These are phyloP conservation scores for Carettochelys insculpta DNA, from an alignment of 2,113 vertebrate genomes.

Conservation along the genomic window DNA sequence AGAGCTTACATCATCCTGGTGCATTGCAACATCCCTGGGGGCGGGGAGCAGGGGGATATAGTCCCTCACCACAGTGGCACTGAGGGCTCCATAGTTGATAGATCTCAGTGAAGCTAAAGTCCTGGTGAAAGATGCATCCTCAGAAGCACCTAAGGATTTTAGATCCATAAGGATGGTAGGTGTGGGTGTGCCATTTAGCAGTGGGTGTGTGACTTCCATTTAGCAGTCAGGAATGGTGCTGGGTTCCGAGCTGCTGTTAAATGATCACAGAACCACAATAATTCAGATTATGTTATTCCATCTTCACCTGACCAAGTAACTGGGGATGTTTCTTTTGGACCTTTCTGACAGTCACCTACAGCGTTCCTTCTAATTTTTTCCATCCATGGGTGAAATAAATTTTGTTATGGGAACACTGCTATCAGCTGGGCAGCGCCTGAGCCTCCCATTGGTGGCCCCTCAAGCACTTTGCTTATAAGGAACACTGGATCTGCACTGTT, in stretches of 20 bases:
- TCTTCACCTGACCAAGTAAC: not conserved
- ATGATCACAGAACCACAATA: fast-evolving
- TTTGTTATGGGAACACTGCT: too few species aligned
- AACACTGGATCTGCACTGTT: not conserved
- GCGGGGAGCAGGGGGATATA: not conserved
- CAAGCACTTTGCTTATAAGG: too few species aligned
- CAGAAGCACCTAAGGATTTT: not conserved
- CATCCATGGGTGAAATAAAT: too few species aligned
- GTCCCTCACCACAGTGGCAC: fast-evolving
- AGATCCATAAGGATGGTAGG: too few species aligned
- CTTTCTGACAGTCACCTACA: not conserved
- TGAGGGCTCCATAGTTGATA: fast-evolving
- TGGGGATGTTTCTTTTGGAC: not conserved
- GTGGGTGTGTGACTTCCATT: not conserved
- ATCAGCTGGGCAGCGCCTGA: too few species aligned
- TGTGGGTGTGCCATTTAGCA: not conserved
- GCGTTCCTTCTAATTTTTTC: too few species aligned
- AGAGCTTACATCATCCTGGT: fast-evolving
- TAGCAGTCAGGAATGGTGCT: not conserved
- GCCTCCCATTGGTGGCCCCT: too few species aligned
- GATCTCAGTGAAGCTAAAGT: not conserved
- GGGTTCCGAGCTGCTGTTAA: not conserved
- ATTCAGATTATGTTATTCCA: not conserved
- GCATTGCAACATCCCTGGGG: fast-evolving
- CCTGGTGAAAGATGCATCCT: not conserved